Base-by-base conservation (phyloP, 2,888 invertebrate species). In the Tineola bisselliella region DNA sequence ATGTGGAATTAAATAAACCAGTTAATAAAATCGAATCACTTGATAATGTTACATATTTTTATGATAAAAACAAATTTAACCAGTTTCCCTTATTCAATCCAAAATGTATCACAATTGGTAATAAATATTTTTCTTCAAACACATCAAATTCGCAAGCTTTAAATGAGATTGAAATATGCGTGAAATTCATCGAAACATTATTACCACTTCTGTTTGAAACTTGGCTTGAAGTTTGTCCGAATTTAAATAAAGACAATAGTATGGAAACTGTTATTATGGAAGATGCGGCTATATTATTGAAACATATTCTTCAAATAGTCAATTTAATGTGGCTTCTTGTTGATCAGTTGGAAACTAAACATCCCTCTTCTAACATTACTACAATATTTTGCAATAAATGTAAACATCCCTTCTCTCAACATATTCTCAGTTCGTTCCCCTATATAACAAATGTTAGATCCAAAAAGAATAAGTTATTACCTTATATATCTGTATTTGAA, bases 151-250 rank as follows among this genome's bases (percentile, higher is more conserved):
- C 65, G 66, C 1, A 61, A 65, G 19, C 70, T 70, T 61, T 68
- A 15, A 81, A 88, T 71, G 81, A 86, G 65, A 79, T 79, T 1
- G 81, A 81, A 44, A 83, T 81, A 64, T 88, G 94, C 62, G 83
- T 88, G 61, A 87, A 87, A 59, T 93, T 94, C 72, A 84, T 92
- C 31, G 84, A 89, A 63, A 89, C 90, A 38, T 79, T 96, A 56
- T 87, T 95, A 79, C 94, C 95, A 0, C 79, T 96, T 19, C 84
- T 96, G 61, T 89, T 93, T 72, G 94, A 95, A 74, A 93, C 93
- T 59, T 96, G 96, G 95, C 75, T 94, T 19, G 96, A 96, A 86
- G 92, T 92, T 12, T 87, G 90, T 58, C 91, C 93, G 5, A 81
- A 72, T 63, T 74, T 72, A 30, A 77, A 76, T 30, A 67, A 73